Evolutionary conservation across 2,113 vertebrate genomes (phyloP).

Genomic region (Erythrocercus mccallii): DNA sequence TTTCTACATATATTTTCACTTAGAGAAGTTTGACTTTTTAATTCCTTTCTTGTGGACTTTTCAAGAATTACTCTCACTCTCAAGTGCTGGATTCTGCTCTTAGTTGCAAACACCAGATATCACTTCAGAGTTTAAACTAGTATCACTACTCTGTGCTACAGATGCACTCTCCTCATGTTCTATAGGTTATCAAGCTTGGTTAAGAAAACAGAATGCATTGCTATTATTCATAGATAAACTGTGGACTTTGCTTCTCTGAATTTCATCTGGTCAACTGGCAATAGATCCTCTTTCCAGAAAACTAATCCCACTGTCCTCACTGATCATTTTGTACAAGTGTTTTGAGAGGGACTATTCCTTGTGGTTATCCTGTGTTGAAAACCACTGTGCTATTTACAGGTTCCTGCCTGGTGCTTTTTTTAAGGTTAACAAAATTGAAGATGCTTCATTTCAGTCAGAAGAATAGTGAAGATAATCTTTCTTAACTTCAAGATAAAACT

Average conservation of each 20-base stretch:
- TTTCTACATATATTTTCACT: neutral
- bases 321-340: neutral
- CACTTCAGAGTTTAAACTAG: neutral
- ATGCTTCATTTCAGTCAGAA: neutral
- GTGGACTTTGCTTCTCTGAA: neutral
- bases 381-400: neutral
- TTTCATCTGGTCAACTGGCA: neutral
- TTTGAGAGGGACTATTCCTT: neutral
- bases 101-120: neutral
- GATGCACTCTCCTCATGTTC: neutral
- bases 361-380: neutral
- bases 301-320: neutral
- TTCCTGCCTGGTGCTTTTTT: neutral
- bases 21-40: neutral
- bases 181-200: neutral
- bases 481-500: slow-evolving; percentile 19
- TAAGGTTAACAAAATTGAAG: neutral
- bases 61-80: neutral
- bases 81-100: neutral
- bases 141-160: neutral
- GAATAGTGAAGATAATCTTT: neutral
- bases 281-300: neutral
- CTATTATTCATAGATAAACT: neutral
- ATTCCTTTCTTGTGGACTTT: neutral
- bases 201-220: neutral